Conservation (phyloP, 2,797 vertebrate species). For the Octomys mimax region DNA sequence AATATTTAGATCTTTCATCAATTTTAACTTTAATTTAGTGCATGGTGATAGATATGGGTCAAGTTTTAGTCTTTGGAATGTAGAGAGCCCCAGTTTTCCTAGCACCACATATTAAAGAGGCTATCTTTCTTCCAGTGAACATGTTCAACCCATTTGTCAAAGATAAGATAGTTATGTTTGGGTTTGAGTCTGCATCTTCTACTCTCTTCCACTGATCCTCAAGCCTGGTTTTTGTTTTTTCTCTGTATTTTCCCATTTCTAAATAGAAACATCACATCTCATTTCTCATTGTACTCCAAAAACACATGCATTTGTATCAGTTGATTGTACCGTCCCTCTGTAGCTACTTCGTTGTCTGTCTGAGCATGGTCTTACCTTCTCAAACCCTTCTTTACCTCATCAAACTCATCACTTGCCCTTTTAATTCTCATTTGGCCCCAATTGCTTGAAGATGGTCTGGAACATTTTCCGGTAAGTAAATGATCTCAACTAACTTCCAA, state of each 20-base stretch:
- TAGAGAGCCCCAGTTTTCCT: no score
- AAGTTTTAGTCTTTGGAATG: no score
- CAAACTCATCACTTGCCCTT: background rate
- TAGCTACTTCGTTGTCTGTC: background rate
- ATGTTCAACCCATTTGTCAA: no score
- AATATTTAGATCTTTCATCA: no score
- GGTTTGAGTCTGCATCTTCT: no score
- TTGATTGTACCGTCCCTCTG: background rate
- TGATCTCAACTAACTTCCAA: background rate
- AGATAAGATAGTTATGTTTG: no score
- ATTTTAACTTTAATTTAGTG: no score
- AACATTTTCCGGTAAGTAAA: background rate
- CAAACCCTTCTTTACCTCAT: background rate
- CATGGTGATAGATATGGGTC: no score
- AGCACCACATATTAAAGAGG: no score
- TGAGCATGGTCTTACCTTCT: background rate
- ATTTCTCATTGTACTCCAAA: background rate
- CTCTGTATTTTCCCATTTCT: background rate
- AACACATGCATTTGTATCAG: background rate
- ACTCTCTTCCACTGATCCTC: no score
- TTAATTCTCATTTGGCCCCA: background rate
- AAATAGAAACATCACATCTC: background rate
- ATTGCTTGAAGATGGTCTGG: background rate
- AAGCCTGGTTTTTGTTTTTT: no score
- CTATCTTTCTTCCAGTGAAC: no score